Evolutionary conservation across 2,797 vertebrate genomes (phyloP), one percentile per base, ranked within the genome.

Genomic region (Paedocypris micromegethes): DNA sequence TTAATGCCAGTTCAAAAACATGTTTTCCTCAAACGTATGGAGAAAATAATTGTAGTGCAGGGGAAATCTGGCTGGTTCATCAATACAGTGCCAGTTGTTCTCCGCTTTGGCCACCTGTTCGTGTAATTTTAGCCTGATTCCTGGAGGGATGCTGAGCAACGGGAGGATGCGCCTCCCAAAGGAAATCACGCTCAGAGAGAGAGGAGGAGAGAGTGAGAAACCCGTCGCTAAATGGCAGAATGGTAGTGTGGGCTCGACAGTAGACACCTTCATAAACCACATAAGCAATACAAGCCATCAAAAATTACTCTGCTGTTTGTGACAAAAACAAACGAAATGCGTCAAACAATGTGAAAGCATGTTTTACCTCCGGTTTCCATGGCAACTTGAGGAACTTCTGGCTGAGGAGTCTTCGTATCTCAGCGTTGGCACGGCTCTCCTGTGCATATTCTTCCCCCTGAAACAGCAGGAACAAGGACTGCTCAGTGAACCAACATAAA

Each of bases 361-460:
- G 44, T 59, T 77, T 81, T 77, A 84, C 82, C 82, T 83, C 82
- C 52, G 81, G 80, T 81, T 83, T 84, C 82, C 82, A 84, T 67
- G 77, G 80, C 74, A 82, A 80, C 66, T 63, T 72, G n/a, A 72
- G 71, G 72, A 79, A 73, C 69, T 80, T 83, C 68, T 81, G 76
- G 63, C 50, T 68, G 48, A 84, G 81, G 57, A 77, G 70, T 64
- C 75, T 78, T 47, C 54, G 72, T 59, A 76, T 75, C 55, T 79
- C 73, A 54, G 64, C 39, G 2, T 64, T 68, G 69, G 74, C 72
- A 66, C 38, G 65, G 43, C 58, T 66, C 53, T 73, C 72, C 64
- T 69, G 76, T 56, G 61, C 77, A 70, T 67, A 74, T 51, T 76
- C 77, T 38, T 78, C 73, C 38, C 59, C 74, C 82, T 84, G 67